These are phyloP conservation scores for Struthio camelus DNA, from an alignment of 2,113 vertebrate genomes.

Conservation along the genomic window DNA sequence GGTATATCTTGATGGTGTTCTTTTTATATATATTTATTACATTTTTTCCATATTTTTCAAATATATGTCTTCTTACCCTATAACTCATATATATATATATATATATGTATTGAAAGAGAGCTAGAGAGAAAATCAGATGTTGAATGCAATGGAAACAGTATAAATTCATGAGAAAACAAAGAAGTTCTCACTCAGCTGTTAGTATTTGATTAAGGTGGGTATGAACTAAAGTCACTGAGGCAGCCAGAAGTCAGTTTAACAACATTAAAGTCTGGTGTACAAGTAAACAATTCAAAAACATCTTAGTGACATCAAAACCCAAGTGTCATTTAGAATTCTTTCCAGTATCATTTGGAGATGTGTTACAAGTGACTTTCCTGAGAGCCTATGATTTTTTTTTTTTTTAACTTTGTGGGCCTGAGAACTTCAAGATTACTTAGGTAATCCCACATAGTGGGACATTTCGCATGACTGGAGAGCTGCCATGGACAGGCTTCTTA, in stretches of 20 bases:
- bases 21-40: not conserved
- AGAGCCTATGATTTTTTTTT: not conserved
- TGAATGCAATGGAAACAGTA: not conserved
- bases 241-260: not conserved
- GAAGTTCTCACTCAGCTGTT: not conserved
- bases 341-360: not conserved
- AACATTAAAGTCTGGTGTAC: not conserved
- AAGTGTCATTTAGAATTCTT: not conserved
- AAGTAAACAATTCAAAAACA: not conserved
- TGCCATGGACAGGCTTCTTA: too few species aligned
- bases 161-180: not conserved
- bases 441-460: too few species aligned
- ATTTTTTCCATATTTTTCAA: not conserved
- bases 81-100: too few species aligned
- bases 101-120: too few species aligned
- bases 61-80: not conserved
- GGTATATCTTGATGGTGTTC: not conserved
- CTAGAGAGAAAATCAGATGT: not conserved
- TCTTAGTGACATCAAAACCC: not conserved
- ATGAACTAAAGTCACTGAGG: not conserved
- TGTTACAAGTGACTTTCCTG: not conserved
- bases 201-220: not conserved
- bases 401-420: too few species aligned
- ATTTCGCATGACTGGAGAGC: too few species aligned
- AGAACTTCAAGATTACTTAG: not conserved